Percentiles rank a stretch among this genome's conserved stretches.
These are phyloP conservation scores for Phataginus tricuspis DNA, from an alignment of 2,797 vertebrate species.

Conservation along the genomic window DNA sequence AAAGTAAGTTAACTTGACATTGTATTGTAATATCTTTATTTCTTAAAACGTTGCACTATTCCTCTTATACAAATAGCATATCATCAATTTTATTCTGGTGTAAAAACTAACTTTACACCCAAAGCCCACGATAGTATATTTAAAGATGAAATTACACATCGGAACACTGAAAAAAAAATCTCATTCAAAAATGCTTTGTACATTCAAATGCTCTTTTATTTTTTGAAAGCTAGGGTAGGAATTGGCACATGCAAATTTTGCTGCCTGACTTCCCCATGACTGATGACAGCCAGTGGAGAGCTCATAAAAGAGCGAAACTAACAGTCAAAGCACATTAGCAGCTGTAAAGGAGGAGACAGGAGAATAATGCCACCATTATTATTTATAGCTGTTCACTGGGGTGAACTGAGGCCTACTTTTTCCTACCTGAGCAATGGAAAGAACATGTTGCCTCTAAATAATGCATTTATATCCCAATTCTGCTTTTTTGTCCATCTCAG, in stretches of 20 bases:
- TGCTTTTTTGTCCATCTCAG: background rate
- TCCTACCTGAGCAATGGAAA: constrained; percentile 88
- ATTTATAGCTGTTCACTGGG: constrained; percentile 94
- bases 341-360: constrained; percentile 93
- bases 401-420: constrained; percentile 89
- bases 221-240: constrained; percentile 83
- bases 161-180: background rate
- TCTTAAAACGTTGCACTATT: background rate
- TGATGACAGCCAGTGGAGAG: constrained; percentile 95
- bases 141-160: constrained; percentile 4
- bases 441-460: constrained; percentile 77
- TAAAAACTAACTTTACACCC: background rate
- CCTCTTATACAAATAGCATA: background rate
- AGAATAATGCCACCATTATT: constrained; percentile 91
- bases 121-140: background rate
- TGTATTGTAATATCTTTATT: background rate
- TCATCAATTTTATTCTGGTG: background rate
- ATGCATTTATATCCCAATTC: constrained; percentile 64
- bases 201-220: constrained; percentile 53
- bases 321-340: constrained; percentile 96
- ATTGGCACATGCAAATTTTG: constrained; percentile 93
- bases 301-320: constrained; percentile 97
- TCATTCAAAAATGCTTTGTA: constrained; percentile 39
- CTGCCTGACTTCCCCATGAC: constrained; percentile 95
- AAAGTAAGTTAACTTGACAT: background rate